Evolutionary conservation across 1,140 invertebrate genomes (phyloP), one percentile per base, ranked within the genome.

Genomic region (Sarcophaga bullata): DNA sequence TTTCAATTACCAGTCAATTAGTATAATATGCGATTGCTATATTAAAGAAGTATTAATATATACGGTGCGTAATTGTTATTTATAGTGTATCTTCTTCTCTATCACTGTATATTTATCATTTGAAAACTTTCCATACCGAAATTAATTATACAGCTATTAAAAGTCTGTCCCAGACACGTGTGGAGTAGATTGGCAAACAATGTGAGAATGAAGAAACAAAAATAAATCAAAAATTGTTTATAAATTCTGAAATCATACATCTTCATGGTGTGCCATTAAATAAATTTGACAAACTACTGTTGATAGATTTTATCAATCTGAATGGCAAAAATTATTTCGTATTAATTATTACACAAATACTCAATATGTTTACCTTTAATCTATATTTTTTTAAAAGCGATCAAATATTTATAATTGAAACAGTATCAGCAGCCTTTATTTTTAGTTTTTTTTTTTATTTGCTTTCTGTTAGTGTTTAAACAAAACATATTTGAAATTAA

Each of bases 111-210:
- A 37, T 37, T 37, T 37, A 58, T 58, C 54, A 58, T 58, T 15
- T 58, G 1, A 58, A 58, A 58, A 58, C 11, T 58, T 58, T 58
- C 54, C 54, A 58, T 58, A n/a, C 15, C 25, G 8, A n/a, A n/a
- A 58, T 58, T 58, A 58, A 58, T 58, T 58, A 58, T 58, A 58
- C 7, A 58, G 54, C 54, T 58, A 58, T 58, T 58, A 58, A 58
- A 58, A 37, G 25, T 58, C 54, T 58, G 25, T 37, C 25, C 25
- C 4, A 37, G 25, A 58, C 54, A 58, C 54, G 54, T n/a, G 54
- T n/a, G 11, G 7, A 13, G 7, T 37, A 37, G 15, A n/a, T 58
- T n/a, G n/a, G 13, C 54, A 58, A 58, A n/a, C 10, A 37, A 37
- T 37, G 25, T 37, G 25, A 2, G 25, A 37, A 37, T 37, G 25